phyloP scores from a whole-genome alignment of 2,888 invertebrate species.

The Adela reaumurella region DNA sequence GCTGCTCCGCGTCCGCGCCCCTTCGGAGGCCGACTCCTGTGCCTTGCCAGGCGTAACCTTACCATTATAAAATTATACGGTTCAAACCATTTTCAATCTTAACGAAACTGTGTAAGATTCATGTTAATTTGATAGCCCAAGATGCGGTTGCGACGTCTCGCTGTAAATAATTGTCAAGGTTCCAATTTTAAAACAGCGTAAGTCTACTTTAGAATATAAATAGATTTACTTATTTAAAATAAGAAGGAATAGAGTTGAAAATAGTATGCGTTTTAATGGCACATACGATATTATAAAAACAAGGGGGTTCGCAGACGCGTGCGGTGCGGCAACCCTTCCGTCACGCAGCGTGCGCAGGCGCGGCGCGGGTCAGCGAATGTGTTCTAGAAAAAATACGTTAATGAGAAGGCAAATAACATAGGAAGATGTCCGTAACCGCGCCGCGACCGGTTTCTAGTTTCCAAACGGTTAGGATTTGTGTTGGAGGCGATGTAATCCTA shows the following conservation, averaged over 20 bases:
- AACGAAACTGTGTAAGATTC: no score
- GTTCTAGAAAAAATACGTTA: constrained; percentile 13
- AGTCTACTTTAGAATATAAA: no score
- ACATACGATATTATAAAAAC: no score
- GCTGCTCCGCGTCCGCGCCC: background rate
- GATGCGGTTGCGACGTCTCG: no score
- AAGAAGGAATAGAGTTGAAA: no score
- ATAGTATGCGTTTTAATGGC: no score
- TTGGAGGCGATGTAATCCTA: no score
- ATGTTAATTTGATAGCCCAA: no score
- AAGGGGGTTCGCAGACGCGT: constrained; percentile 1
- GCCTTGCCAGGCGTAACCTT: background rate
- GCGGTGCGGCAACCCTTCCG: constrained; percentile 37
- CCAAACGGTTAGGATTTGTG: background rate
- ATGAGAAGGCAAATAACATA: constrained; percentile 30
- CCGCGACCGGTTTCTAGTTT: background rate
- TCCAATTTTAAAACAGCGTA: no score
- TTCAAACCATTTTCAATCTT: no score
- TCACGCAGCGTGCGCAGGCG: constrained; percentile 34
- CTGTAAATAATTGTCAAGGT: no score
- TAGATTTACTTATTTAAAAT: no score
- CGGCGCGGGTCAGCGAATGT: background rate
- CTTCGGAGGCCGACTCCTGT: background rate
- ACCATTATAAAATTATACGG: background rate
- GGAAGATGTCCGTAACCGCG: background rate